phyloP scores from a whole-genome alignment of 2,113 vertebrate genomes.

The Python bivittatus region DNA sequence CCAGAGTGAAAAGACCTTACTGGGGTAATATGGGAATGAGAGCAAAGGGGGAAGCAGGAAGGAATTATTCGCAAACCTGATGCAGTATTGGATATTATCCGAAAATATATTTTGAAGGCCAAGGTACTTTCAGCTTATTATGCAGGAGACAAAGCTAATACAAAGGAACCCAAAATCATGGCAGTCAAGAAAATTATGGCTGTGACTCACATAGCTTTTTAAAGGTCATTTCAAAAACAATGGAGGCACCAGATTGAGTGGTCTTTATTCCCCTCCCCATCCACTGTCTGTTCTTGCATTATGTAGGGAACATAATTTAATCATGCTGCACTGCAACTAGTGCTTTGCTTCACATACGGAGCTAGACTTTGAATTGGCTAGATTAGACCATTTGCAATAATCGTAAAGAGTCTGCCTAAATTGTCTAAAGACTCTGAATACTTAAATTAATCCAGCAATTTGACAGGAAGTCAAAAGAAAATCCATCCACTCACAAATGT shows the following conservation, averaged over 20 bases:
- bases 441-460: neutral
- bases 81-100: neutral
- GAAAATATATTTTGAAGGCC: constrained; percentile 6
- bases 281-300: neutral
- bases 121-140: neutral
- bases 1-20: neutral
- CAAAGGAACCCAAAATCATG: constrained; percentile 25
- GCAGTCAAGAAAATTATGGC: constrained; percentile 19
- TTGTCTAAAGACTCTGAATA: neutral
- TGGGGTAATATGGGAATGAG: neutral
- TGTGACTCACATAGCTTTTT: constrained; percentile 15
- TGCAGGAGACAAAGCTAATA: constrained; percentile 7
- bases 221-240: constrained; percentile 19
- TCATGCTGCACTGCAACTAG: neutral
- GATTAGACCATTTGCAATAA: neutral
- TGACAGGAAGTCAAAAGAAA: neutral
- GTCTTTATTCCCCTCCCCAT: neutral
- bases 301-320: neutral
- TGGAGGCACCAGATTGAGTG: neutral
- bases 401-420: neutral
- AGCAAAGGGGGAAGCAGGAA: neutral
- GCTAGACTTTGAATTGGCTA: neutral
- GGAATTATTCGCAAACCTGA: neutral
- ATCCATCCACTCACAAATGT: neutral
- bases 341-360: neutral